Conservation (phyloP, 1,140 invertebrate species). For the Alviniconcha marisindica region DNA sequence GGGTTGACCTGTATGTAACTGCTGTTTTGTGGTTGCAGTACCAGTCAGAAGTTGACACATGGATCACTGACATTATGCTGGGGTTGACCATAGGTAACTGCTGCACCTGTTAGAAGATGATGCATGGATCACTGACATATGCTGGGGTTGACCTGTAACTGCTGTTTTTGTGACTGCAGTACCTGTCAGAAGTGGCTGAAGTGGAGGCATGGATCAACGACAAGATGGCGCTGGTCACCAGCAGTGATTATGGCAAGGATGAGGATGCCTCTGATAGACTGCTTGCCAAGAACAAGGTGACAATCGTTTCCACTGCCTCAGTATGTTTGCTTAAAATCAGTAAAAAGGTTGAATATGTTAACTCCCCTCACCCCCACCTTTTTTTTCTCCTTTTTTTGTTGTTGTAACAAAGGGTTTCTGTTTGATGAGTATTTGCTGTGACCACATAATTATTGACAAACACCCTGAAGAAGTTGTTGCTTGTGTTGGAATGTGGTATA, state of each 20-base stretch:
- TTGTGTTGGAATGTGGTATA: too few relatives aligned
- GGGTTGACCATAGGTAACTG: too few relatives aligned
- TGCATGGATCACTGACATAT: too few relatives aligned
- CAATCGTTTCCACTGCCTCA: not conserved
- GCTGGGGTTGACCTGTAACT: too few relatives aligned
- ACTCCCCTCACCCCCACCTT: not conserved
- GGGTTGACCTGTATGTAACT: too few relatives aligned
- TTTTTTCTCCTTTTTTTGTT: not conserved
- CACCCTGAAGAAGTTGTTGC: too few relatives aligned
- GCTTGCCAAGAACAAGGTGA: constrained; percentile 98
- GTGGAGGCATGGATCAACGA: constrained; percentile 99
- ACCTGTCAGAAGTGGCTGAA: constrained; percentile 99
- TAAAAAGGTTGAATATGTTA: not conserved
- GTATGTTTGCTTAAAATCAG: not conserved
- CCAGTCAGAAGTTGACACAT: too few relatives aligned
- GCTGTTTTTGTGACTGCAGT: constrained; percentile 87
- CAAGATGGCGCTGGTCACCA: constrained; percentile 96
- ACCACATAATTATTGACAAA: too few relatives aligned
- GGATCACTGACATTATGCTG: too few relatives aligned
- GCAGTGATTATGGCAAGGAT: constrained; percentile 97
- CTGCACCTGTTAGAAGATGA: too few relatives aligned
- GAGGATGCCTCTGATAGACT: constrained; percentile 98
- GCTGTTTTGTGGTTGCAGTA: too few relatives aligned
- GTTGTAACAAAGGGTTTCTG: not conserved
- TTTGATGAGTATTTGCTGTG: too few relatives aligned